Evolutionary conservation across 2,797 vertebrate species (phyloP).

Genomic region (Siniperca undulata): DNA sequence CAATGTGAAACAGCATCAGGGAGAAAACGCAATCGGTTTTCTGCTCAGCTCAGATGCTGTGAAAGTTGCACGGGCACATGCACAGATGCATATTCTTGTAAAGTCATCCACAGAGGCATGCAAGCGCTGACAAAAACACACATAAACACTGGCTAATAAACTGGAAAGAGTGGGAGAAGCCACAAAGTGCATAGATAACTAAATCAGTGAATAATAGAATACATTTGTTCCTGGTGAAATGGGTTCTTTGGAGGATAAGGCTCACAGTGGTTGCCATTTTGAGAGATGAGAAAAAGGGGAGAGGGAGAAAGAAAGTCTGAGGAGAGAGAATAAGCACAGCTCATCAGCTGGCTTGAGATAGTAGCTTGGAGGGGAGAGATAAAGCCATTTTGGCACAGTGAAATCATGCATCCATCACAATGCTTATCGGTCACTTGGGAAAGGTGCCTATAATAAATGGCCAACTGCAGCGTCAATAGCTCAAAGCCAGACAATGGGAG

Average conservation of each 20-base stretch:
- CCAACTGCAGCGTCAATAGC: slow-evolving; percentile 73
- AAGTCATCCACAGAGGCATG: slow-evolving; percentile 12
- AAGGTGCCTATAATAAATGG: slow-evolving; percentile 83
- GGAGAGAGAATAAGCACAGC: slow-evolving; percentile 54
- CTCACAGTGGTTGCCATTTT: slow-evolving; percentile 52
- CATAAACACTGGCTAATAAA: slow-evolving; percentile 42
- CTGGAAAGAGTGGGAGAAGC: slow-evolving; percentile 10
- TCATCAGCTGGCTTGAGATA: slow-evolving; percentile 78
- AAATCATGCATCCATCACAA: slow-evolving; percentile 83
- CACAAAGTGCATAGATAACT: slow-evolving; percentile 65
- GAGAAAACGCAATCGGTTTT: slow-evolving; percentile 28
- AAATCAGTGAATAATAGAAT: slow-evolving; percentile 73
- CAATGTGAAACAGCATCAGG: slow-evolving; percentile 52
- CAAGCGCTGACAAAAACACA: slow-evolving; percentile 25
- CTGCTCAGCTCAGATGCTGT: slow-evolving; percentile 5
- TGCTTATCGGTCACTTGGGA: slow-evolving; percentile 84
- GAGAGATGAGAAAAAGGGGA: slow-evolving; percentile 41
- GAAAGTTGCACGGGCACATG: not conserved
- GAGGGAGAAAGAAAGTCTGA: slow-evolving; percentile 46
- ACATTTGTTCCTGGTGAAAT: slow-evolving; percentile 71
- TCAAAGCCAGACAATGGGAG: slow-evolving; percentile 77
- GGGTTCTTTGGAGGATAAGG: slow-evolving; percentile 56
- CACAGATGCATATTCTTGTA: slow-evolving; percentile 34
- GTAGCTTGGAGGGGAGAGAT: slow-evolving; percentile 77
- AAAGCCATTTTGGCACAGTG: slow-evolving; percentile 82